These are phyloP conservation scores for Leptura quadrifasciata DNA, from an alignment of 2,888 invertebrate species.

Conservation along the genomic window DNA sequence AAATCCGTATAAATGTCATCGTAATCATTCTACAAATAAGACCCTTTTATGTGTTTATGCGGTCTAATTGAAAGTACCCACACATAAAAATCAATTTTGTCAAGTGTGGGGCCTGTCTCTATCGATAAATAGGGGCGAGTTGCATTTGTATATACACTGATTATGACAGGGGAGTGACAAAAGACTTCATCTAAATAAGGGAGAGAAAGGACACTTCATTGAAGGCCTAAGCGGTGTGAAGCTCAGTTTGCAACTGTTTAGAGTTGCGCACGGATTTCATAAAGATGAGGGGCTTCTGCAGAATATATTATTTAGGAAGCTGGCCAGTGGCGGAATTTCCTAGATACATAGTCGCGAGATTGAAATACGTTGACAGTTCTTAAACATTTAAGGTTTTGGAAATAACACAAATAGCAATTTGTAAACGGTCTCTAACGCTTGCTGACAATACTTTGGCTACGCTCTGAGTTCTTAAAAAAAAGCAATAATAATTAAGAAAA, in stretches of 20 bases:
- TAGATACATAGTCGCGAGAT: too few species aligned
- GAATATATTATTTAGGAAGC: not conserved
- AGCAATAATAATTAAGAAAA: too few species aligned
- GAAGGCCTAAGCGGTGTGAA: conserved; percentile 37
- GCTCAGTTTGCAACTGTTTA: conserved; percentile 23
- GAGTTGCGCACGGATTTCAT: conserved; percentile 18
- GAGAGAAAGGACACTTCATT: conserved; percentile 55
- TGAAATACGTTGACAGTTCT: too few species aligned
- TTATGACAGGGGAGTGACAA: conserved; percentile 64
- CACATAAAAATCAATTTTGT: conserved; percentile 71
- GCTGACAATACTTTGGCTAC: too few species aligned
- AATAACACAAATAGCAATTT: too few species aligned
- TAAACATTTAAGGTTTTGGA: too few species aligned
- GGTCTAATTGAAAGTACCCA: conserved; percentile 71
- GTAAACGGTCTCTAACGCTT: too few species aligned
- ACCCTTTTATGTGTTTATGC: conserved; percentile 63
- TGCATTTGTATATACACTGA: conserved; percentile 62
- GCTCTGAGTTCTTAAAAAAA: too few species aligned
- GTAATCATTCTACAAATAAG: conserved; percentile 64
- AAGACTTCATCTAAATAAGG: conserved; percentile 56
- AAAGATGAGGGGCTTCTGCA: not conserved
- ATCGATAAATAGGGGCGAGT: conserved; percentile 53
- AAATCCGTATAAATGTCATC: conserved; percentile 65
- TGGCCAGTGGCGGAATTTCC: conserved; percentile 14
- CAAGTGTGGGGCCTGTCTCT: conserved; percentile 58